Evolutionary conservation across 2,888 invertebrate genomes (phyloP), one percentile per base, ranked within the genome.

Genomic region (Coelopa pilipes): DNA sequence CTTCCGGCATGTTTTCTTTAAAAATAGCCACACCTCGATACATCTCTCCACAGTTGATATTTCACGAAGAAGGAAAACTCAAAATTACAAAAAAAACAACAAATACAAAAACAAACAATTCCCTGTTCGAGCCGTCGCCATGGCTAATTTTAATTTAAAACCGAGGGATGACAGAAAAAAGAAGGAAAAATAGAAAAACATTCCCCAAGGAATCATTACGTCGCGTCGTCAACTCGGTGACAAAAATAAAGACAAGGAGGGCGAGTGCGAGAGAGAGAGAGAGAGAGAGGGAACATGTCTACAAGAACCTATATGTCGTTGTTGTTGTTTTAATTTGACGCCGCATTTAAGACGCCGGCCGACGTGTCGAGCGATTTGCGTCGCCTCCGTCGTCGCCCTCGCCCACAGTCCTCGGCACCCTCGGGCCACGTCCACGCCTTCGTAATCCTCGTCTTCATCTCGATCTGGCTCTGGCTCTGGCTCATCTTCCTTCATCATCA

Each of bases 141-240:
- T 12, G 21, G 24, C 50, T 66, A 66, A 66, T 66, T 66, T 66
- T 66, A 66, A 50, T 66, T 24, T 50, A 12, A 47, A 21, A 66
- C 50, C 50, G 62, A n/a, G 10, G 10, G 1, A 21, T 66, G 66
- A 19, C 2, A 66, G 11, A 63, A 19, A 49, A 17, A 21, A n/a
- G 0, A 49, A 15, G 21, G 3, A 47, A 69, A 62, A 62, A 34
- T 62, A 34, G n/a, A n/a, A 45, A 49, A 66, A 53, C 57, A 34
- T 57, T 69, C 69, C 57, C 69, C 46, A 45, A 45, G 69, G 69
- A 57, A 69, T 59, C 46, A 69, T 59, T 57, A 69, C 34, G 19
- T 12, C 34, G 57, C 24, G 55, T 55, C 34, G 34, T 13, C n/a
- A 47, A 21, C n/a, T 19, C 19, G 66, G 55, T 68, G 69, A 55